phyloP scores from a whole-genome alignment of 2,113 vertebrate species.

The Ammodytes marinus region DNA sequence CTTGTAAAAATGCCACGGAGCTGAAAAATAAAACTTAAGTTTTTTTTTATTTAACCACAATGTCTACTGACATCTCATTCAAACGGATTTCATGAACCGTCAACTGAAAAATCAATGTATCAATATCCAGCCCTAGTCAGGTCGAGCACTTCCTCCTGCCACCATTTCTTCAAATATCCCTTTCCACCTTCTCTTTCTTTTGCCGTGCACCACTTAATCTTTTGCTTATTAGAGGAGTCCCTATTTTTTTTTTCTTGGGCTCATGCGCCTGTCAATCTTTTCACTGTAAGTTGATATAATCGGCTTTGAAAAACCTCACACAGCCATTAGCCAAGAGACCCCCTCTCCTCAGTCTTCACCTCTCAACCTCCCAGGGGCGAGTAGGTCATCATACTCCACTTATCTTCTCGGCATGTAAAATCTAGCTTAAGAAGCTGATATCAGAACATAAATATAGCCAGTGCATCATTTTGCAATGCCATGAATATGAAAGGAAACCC shows the following conservation, averaged over 20 bases:
- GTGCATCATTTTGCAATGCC: slow-evolving; percentile 80
- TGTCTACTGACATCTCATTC: no score
- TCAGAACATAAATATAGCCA: slow-evolving; percentile 83
- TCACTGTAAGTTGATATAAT: slow-evolving; percentile 22
- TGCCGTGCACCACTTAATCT: not conserved
- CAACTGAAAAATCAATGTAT: no score
- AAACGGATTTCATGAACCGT: no score
- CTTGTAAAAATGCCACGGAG: no score
- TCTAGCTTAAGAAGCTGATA: slow-evolving; percentile 82
- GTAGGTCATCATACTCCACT: slow-evolving; percentile 60
- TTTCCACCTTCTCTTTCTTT: not conserved
- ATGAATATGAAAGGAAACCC: slow-evolving; percentile 79
- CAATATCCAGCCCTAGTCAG: not conserved
- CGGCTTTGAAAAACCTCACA: slow-evolving; percentile 5
- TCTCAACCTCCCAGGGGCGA: slow-evolving; percentile 41
- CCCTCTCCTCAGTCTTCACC: slow-evolving; percentile 32
- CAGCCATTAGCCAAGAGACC: not conserved
- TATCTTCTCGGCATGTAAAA: slow-evolving; percentile 71
- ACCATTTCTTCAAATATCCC: not conserved
- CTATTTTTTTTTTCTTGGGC: not conserved
- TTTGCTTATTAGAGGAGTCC: not conserved
- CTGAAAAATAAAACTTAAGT: no score
- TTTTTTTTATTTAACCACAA: no score
- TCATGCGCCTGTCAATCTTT: not conserved
- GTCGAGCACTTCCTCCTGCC: not conserved